Percentiles rank a stretch among this genome's conserved stretches.
Conservation (phyloP, 2,113 vertebrate genomes). For the Chloropsis cyanopogon region DNA sequence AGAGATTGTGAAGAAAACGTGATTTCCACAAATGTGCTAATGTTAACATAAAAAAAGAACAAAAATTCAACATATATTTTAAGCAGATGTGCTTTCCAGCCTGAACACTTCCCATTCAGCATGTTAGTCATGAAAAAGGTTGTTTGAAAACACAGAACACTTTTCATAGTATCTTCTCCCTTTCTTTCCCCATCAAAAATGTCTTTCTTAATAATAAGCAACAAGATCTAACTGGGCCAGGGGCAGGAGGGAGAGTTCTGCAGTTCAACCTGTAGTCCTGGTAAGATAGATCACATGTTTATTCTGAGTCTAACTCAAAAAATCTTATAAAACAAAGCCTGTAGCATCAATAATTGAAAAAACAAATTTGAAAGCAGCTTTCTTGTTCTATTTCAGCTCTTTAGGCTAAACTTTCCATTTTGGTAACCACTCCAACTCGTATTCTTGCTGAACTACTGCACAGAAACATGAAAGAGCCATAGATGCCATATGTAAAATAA, state of each 20-base stretch:
- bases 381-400: background rate
- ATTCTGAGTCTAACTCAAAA: background rate
- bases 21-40: background rate
- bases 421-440: background rate
- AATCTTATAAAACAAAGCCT: background rate
- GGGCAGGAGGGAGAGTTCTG: background rate
- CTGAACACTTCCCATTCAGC: background rate
- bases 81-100: constrained; percentile 16
- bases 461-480: background rate
- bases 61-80: background rate
- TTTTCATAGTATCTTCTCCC: background rate
- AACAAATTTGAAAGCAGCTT: background rate
- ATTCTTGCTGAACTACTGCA: background rate
- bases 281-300: background rate
- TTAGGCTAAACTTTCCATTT: background rate
- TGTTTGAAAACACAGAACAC: background rate
- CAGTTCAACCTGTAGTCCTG: background rate
- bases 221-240: background rate
- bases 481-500: background rate
- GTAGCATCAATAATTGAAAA: background rate
- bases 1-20: background rate
- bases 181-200: background rate
- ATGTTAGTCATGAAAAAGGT: background rate
- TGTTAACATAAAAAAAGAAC: background rate
- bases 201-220: background rate